A percentile compares a stretch with the other conserved stretches of the same genome.
phyloP scores from a whole-genome alignment of 1,140 invertebrate species.

The Zaprionus tsacasi region DNA sequence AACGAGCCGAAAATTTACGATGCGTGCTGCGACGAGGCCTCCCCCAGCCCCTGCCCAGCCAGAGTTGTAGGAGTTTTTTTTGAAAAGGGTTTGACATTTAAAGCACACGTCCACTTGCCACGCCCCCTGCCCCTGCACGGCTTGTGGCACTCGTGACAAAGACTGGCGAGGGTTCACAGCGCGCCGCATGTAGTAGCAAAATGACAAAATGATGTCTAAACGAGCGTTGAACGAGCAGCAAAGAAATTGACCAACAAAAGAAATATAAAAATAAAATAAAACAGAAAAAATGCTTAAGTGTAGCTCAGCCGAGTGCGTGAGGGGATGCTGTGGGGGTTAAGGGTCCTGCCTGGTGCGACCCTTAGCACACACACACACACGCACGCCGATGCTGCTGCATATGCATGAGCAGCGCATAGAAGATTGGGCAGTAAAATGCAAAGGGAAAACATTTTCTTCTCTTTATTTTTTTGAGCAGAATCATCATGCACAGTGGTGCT shows the following conservation, averaged over 20 bases:
- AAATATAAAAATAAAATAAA: constrained; percentile 61
- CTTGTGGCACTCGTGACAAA: constrained; percentile 4
- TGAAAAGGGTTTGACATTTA: constrained; percentile 81
- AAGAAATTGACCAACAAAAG: constrained; percentile 56
- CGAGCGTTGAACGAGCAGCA: constrained; percentile 69
- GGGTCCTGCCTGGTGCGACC: constrained; percentile 3
- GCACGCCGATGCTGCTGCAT: constrained; percentile 28
- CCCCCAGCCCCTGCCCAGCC: constrained; percentile 44
- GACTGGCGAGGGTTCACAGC: not conserved
- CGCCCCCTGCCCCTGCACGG: not conserved
- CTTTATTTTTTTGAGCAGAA: constrained; percentile 7
- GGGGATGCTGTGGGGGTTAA: not conserved
- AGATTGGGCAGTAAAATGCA: constrained; percentile 61
- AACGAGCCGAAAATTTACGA: constrained; percentile 73
- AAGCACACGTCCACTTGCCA: constrained; percentile 40
- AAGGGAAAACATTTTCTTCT: constrained; percentile 31
- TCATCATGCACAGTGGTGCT: constrained; percentile 26
- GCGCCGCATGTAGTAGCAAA: constrained; percentile 27
- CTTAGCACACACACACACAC: constrained; percentile 38
- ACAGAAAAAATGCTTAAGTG: constrained; percentile 44
- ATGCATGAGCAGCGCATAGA: constrained; percentile 45
- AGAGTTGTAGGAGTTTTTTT: constrained; percentile 55
- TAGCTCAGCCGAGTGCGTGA: constrained; percentile 2
- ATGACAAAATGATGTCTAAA: constrained; percentile 81
- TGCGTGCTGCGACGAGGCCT: constrained; percentile 38